phyloP scores from a whole-genome alignment of 1,140 invertebrate species.

The Drosophila albomicans region DNA sequence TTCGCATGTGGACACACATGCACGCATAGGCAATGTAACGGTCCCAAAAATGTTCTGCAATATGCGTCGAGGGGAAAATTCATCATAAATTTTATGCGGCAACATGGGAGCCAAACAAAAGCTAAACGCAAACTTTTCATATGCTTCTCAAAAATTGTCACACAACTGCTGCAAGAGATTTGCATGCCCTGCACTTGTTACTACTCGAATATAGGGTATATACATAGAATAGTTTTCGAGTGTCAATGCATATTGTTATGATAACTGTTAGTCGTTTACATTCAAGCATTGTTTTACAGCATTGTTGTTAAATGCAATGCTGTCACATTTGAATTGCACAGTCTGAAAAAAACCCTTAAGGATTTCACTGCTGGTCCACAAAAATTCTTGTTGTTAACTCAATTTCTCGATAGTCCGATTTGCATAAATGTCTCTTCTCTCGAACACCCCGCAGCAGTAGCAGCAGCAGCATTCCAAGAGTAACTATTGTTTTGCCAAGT shows the following conservation, averaged over 20 bases:
- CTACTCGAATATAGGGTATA: not conserved
- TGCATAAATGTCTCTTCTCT: slow-evolving; percentile 60
- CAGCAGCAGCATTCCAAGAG: not conserved
- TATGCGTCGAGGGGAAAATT: slow-evolving; percentile 80
- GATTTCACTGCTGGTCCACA: not conserved
- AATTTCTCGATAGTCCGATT: slow-evolving; percentile 47
- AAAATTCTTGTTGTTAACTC: slow-evolving; percentile 52
- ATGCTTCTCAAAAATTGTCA: slow-evolving; percentile 63
- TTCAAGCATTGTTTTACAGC: not conserved
- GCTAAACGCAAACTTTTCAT: slow-evolving; percentile 69
- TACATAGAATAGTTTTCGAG: not conserved
- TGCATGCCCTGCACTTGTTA: slow-evolving; percentile 36
- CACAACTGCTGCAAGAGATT: slow-evolving; percentile 59
- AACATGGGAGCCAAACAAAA: slow-evolving; percentile 56
- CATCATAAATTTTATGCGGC: slow-evolving; percentile 81
- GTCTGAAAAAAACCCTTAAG: slow-evolving; percentile 12
- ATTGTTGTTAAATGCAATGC: slow-evolving; percentile 67
- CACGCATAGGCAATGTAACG: slow-evolving; percentile 42
- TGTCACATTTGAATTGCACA: slow-evolving; percentile 66
- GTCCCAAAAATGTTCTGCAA: slow-evolving; percentile 80
- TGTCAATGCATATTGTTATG: not conserved
- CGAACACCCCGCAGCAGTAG: not conserved
- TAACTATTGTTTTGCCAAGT: slow-evolving; percentile 33
- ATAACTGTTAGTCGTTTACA: not conserved
- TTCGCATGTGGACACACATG: slow-evolving; percentile 8